A percentile compares a stretch with the other conserved stretches of the same genome.
These are phyloP conservation scores for Dryobates pubescens DNA, from an alignment of 2,797 vertebrate genomes.

Conservation along the genomic window DNA sequence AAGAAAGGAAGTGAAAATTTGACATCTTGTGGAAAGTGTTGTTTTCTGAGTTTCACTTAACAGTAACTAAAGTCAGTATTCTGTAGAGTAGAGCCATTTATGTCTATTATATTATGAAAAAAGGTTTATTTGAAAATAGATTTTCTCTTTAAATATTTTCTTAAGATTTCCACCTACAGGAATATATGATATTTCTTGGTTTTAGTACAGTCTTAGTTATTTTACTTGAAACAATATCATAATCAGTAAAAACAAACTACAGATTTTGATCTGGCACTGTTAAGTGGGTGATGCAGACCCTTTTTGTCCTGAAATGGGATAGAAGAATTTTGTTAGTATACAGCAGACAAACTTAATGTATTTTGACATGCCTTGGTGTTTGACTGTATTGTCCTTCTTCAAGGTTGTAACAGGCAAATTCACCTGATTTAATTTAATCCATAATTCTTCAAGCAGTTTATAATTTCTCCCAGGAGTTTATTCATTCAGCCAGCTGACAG, in stretches of 20 bases:
- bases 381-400: background rate
- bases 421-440: background rate
- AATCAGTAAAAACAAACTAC: background rate
- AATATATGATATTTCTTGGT: background rate
- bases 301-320: background rate
- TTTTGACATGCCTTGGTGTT: background rate
- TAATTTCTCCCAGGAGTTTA: background rate
- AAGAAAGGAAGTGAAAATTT: background rate
- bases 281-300: background rate
- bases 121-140: background rate
- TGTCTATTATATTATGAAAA: background rate
- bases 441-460: background rate
- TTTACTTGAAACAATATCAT: background rate
- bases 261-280: background rate
- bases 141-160: background rate
- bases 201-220: background rate
- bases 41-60: background rate
- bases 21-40: background rate
- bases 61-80: background rate
- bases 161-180: background rate
- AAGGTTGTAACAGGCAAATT: background rate
- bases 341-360: rapidly evolving
- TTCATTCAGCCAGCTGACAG: background rate
- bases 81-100: background rate
- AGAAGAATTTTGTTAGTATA: background rate